A percentile compares a stretch with the other conserved stretches of the same genome.
Conservation (phyloP, 2,888 invertebrate genomes). For the Lycaena phlaeas region DNA sequence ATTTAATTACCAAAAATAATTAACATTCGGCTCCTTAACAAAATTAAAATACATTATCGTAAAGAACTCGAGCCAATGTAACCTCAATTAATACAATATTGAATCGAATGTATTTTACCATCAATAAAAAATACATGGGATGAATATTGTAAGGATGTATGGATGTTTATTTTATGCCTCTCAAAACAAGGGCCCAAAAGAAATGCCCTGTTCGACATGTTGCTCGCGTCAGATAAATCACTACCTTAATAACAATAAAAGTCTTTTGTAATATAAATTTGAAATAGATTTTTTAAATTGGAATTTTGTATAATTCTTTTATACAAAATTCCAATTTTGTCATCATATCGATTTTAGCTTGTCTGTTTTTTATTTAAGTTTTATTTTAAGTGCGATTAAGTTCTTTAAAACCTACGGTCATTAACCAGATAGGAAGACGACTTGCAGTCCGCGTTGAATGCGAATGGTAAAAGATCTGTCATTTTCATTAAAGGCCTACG, state of each 20-base stretch:
- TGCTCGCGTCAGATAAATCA: conserved; percentile 59
- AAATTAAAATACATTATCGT: conserved; percentile 11
- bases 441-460: too few species aligned
- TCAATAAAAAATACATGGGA: conserved; percentile 23
- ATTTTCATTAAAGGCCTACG: too few species aligned
- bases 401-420: too few species aligned
- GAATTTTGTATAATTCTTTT: too few species aligned
- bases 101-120: conserved; percentile 20
- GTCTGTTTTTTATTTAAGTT: too few species aligned
- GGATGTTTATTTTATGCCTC: conserved; percentile 43
- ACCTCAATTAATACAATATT: conserved; percentile 24
- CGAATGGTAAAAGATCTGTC: too few species aligned
- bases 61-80: conserved; percentile 15
- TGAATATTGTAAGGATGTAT: conserved; percentile 23
- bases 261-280: conserved; percentile 35
- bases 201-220: conserved; percentile 49
- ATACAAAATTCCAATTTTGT: too few species aligned
- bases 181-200: conserved; percentile 52
- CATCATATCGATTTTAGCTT: too few species aligned
- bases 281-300: conserved; percentile 19
- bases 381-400: too few species aligned
- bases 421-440: too few species aligned
- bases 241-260: conserved; percentile 53
- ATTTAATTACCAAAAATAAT: conserved; percentile 13
- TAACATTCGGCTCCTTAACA: conserved; percentile 13